These are phyloP conservation scores for Pandemis heparana DNA, from an alignment of 2,888 invertebrate species.

Conservation along the genomic window DNA sequence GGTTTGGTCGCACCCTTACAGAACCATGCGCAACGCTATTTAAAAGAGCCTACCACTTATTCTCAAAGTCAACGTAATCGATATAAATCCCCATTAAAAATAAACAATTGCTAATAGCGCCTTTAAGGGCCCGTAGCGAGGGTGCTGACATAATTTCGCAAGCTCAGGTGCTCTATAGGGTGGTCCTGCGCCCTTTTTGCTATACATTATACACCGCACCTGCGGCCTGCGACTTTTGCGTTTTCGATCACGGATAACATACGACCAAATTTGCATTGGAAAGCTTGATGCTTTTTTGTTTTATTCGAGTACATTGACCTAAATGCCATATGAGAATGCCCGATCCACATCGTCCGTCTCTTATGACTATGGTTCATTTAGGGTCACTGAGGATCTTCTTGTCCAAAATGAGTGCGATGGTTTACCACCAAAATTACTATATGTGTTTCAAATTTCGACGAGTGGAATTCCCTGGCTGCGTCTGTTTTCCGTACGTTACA, in stretches of 20 bases:
- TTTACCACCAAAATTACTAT: no score
- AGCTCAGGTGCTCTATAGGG: constrained; percentile 34
- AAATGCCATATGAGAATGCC: no score
- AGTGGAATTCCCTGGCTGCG: no score
- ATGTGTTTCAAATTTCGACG: no score
- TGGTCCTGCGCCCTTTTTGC: constrained; percentile 36
- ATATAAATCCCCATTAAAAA: constrained; percentile 30
- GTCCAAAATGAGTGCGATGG: no score
- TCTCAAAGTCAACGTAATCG: background rate
- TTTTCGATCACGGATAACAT: constrained; percentile 35
- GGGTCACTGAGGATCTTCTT: no score
- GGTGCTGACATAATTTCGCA: constrained; percentile 42
- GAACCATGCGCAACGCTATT: no score
- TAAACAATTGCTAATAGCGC: constrained; percentile 26
- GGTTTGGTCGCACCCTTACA: no score
- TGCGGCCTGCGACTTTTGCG: constrained; percentile 40
- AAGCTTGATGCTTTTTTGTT: background rate
- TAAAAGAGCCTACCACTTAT: background rate
- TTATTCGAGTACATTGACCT: background rate
- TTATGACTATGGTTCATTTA: no score
- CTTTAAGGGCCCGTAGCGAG: constrained; percentile 16
- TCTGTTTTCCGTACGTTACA: no score
- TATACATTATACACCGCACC: constrained; percentile 39
- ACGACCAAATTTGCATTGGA: constrained; percentile 33
- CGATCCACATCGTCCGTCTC: no score